phyloP scores from a whole-genome alignment of 2,113 vertebrate genomes.

The Anoplopoma fimbria region DNA sequence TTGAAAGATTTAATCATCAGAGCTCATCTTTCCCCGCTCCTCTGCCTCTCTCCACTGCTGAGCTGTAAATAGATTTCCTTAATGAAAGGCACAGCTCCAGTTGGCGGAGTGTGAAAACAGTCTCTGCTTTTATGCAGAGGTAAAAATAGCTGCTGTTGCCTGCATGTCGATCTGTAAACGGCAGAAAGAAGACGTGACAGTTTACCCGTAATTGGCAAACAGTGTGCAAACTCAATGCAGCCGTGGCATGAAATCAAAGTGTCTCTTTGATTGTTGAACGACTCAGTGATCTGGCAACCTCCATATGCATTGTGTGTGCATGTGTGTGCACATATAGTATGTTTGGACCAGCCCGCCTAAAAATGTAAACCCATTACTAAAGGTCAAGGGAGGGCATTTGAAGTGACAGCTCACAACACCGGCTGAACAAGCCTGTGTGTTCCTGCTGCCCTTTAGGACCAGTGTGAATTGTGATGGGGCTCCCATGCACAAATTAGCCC shows the following conservation, averaged over 20 bases:
- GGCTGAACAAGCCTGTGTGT: conserved; percentile 1
- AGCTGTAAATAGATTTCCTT: conserved; percentile 77
- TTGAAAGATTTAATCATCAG: conserved; percentile 69
- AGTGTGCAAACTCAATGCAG: conserved; percentile 38
- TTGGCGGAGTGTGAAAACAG: conserved; percentile 77
- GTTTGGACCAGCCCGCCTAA: conserved; percentile 21
- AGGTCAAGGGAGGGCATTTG: conserved; percentile 4
- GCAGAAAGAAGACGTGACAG: conserved; percentile 44
- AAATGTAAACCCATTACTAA: conserved; percentile 51
- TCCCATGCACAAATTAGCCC: conserved; percentile 14
- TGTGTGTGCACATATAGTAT: conserved; percentile 10
- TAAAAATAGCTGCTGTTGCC: conserved; percentile 77
- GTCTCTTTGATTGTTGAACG: conserved; percentile 13
- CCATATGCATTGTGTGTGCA: conserved; percentile 6
- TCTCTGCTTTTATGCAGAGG: conserved; percentile 65
- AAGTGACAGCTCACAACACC: conserved; percentile 21
- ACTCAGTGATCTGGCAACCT: conserved; percentile 11
- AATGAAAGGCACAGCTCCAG: conserved; percentile 78
- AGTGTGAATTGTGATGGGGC: conserved; percentile 6
- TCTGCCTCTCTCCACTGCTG: conserved; percentile 38
- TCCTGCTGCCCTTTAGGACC: conserved; percentile 19
- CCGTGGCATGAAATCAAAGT: conserved; percentile 35
- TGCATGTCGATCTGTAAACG: conserved; percentile 66
- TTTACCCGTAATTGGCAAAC: conserved; percentile 60
- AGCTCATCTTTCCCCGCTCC: conserved; percentile 55